Percentiles rank a stretch among this genome's conserved stretches.
phyloP scores from a whole-genome alignment of 1,140 invertebrate species.

The Drosophila carrolli region DNA sequence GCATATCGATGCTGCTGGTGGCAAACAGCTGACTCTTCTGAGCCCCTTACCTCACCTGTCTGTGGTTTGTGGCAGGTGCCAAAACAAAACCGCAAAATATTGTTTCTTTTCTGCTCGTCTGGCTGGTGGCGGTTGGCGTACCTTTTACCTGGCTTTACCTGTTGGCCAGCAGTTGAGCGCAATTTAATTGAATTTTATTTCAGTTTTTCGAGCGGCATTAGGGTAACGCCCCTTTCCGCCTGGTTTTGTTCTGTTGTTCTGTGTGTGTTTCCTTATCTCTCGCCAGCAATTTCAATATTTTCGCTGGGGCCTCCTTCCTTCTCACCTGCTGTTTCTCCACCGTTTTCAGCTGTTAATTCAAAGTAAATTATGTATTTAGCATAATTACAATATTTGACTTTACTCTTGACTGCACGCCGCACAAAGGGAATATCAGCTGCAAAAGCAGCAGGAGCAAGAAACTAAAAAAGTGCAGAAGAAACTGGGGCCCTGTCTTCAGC shows the following conservation, averaged over 20 bases:
- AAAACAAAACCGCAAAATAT: conserved; percentile 68
- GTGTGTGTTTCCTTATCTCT: conserved; percentile 49
- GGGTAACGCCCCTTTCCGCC: conserved; percentile 63
- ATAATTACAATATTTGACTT: conserved; percentile 83
- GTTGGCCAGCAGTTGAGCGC: conserved; percentile 61
- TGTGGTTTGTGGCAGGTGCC: conserved; percentile 72
- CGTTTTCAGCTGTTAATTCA: conserved; percentile 79
- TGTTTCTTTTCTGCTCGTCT: conserved; percentile 30
- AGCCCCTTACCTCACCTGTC: conserved; percentile 14
- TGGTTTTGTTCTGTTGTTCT: conserved; percentile 14
- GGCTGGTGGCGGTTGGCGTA: conserved; percentile 10
- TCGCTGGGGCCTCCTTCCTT: conserved; percentile 12
- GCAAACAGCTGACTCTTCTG: conserved; percentile 57
- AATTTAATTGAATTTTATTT: conserved; percentile 82
- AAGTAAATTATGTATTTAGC: conserved; percentile 83
- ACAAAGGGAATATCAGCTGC: conserved; percentile 1
- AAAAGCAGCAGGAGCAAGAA: not conserved
- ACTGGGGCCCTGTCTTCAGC: conserved; percentile 19
- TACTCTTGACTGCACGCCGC: conserved; percentile 77
- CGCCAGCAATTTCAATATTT: conserved; percentile 67
- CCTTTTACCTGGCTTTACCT: conserved; percentile 42
- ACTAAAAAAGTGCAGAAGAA: conserved; percentile 8
- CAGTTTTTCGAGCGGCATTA: conserved; percentile 71
- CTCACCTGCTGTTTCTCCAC: conserved; percentile 25
- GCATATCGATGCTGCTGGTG: conserved; percentile 19